phyloP scores from a whole-genome alignment of 2,888 invertebrate genomes.

The Amblyjoppa proteus region DNA sequence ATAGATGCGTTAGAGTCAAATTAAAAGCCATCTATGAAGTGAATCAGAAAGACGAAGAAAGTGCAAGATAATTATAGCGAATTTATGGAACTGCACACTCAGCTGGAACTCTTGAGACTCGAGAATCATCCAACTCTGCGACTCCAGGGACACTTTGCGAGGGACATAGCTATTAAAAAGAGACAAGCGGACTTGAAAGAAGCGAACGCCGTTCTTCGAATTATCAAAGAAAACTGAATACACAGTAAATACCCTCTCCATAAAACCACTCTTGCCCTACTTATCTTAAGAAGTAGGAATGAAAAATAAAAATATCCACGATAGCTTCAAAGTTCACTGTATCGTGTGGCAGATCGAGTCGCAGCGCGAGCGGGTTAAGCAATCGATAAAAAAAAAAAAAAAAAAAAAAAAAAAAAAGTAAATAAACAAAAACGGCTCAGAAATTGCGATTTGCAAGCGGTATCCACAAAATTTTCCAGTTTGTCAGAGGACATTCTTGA shows the following conservation, averaged over 20 bases:
- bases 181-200: slow-evolving; percentile 24
- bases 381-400: neutral
- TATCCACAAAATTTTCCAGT: neutral
- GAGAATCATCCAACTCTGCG: slow-evolving; percentile 90
- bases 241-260: neutral
- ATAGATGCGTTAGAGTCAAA: slow-evolving; percentile 82
- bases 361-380: neutral
- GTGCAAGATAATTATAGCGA: slow-evolving; percentile 89
- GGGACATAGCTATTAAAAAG: slow-evolving; percentile 34
- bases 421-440: neutral
- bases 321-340: too few relatives aligned
- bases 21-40: slow-evolving; percentile 88
- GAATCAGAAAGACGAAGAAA: slow-evolving; percentile 87
- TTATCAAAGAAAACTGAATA: neutral
- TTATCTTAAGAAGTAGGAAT: too few relatives aligned
- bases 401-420: neutral
- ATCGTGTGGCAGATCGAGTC: too few relatives aligned
- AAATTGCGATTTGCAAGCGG: neutral
- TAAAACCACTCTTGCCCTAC: too few relatives aligned
- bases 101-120: slow-evolving; percentile 90
- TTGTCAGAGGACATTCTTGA: slow-evolving; percentile 23
- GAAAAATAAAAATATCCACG: too few relatives aligned
- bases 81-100: slow-evolving; percentile 89
- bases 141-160: slow-evolving; percentile 78
- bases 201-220: neutral